Evolutionary conservation across 2,888 invertebrate genomes (phyloP).

Genomic region (Conomelus anceps): DNA sequence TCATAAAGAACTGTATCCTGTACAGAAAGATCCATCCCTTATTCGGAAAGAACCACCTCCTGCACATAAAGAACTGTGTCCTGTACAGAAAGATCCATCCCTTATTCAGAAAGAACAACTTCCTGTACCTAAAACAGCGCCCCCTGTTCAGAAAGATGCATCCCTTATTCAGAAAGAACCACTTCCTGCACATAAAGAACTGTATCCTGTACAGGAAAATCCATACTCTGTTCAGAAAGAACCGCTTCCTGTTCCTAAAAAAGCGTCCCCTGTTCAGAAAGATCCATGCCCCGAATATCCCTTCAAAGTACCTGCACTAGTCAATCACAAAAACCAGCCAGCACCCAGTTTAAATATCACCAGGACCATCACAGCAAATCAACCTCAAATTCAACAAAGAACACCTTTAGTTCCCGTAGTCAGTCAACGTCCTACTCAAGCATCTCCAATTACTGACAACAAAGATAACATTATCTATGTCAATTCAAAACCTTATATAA

Average conservation of each 20-base stretch:
- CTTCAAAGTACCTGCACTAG: neutral
- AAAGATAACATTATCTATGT: constrained; percentile 42
- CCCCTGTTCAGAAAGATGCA: too few relatives aligned
- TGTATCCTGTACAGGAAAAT: too few relatives aligned
- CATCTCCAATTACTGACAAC: neutral
- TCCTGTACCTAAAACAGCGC: neutral
- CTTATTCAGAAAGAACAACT: neutral
- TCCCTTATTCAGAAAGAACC: neutral
- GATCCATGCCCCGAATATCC: neutral
- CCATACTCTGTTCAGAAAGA: neutral
- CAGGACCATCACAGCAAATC: neutral
- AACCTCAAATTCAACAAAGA: neutral
- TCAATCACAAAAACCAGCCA: neutral
- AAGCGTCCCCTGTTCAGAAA: neutral
- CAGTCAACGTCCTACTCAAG: neutral
- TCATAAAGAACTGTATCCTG: neutral
- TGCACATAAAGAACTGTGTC: neutral
- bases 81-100: neutral
- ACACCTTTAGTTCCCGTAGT: neutral
- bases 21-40: neutral
- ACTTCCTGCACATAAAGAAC: neutral
- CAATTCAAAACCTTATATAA: constrained; percentile 64
- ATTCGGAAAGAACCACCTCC: neutral
- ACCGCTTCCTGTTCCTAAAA: neutral
- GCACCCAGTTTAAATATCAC: neutral